These are phyloP conservation scores for Pitangus sulphuratus DNA, from an alignment of 2,797 vertebrate species.

Conservation along the genomic window DNA sequence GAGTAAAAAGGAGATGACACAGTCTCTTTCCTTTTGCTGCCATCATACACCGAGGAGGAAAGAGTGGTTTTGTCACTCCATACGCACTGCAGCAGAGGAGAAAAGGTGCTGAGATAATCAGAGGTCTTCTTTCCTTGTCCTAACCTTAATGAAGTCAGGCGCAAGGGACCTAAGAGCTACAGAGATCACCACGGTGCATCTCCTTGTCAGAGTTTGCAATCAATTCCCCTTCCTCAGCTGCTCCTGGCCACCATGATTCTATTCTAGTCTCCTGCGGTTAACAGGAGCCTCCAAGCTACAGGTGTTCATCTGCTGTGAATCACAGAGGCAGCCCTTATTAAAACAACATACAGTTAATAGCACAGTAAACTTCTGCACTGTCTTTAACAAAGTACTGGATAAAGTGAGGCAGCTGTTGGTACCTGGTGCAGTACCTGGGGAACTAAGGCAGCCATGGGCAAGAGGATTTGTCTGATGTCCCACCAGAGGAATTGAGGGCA, in stretches of 20 bases:
- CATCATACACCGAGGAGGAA: neutral
- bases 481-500: neutral
- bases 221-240: neutral
- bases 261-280: neutral
- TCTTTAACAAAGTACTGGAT: neutral
- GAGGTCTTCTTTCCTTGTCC: neutral
- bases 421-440: neutral
- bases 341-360: neutral
- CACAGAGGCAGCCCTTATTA: neutral
- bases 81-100: neutral
- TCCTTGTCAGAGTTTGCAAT: neutral
- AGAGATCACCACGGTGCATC: neutral
- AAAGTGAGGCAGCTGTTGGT: neutral
- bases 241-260: neutral
- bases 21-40: neutral
- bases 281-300: neutral
- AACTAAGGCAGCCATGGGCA: neutral
- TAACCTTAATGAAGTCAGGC: neutral
- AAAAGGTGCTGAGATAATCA: neutral
- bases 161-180: neutral
- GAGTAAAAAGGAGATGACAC: neutral
- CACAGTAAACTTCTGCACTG: neutral
- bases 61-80: neutral
- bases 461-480: neutral
- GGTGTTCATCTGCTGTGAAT: neutral